Percentiles rank a stretch among this genome's conserved stretches.
Evolutionary conservation across 2,797 vertebrate genomes (phyloP).

Genomic region (Heteromormyrus szaboi): DNA sequence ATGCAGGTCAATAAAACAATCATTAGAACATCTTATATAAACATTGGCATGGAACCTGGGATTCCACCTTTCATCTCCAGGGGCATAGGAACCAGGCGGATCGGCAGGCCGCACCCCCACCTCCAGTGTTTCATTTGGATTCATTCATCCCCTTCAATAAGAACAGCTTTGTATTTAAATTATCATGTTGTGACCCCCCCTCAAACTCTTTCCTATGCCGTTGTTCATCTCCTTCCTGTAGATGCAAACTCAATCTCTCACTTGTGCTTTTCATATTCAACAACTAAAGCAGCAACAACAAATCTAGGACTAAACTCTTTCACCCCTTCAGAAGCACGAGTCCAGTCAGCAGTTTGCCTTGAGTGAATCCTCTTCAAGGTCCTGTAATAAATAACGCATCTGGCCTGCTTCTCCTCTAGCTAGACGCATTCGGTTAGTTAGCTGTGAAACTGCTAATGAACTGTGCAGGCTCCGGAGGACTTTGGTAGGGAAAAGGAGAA

Average conservation of each 20-base stretch:
- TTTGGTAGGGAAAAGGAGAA: neutral
- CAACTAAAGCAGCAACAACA: conserved; percentile 40
- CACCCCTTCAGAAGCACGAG: conserved; percentile 61
- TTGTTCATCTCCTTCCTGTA: neutral
- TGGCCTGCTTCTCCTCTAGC: conserved; percentile 68
- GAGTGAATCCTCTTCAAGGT: conserved; percentile 48
- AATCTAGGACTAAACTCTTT: conserved; percentile 56
- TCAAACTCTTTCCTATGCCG: neutral
- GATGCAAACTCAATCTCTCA: neutral
- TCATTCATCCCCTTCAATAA: neutral
- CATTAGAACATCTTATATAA: neutral
- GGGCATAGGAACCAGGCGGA: neutral
- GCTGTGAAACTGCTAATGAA: conserved; percentile 71
- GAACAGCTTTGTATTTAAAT: neutral
- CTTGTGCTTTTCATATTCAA: conserved; percentile 50
- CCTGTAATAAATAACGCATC: conserved; percentile 63
- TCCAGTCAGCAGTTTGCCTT: conserved; percentile 75
- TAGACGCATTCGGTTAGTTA: conserved; percentile 70
- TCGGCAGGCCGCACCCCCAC: neutral
- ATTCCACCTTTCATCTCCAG: neutral
- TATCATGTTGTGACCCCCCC: neutral
- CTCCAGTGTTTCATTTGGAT: neutral
- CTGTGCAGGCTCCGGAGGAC: neutral
- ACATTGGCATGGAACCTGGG: neutral
- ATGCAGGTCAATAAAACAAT: neutral